Evolutionary conservation across 2,888 invertebrate species (phyloP).

Genomic region (Lissocephala sabroskyi): DNA sequence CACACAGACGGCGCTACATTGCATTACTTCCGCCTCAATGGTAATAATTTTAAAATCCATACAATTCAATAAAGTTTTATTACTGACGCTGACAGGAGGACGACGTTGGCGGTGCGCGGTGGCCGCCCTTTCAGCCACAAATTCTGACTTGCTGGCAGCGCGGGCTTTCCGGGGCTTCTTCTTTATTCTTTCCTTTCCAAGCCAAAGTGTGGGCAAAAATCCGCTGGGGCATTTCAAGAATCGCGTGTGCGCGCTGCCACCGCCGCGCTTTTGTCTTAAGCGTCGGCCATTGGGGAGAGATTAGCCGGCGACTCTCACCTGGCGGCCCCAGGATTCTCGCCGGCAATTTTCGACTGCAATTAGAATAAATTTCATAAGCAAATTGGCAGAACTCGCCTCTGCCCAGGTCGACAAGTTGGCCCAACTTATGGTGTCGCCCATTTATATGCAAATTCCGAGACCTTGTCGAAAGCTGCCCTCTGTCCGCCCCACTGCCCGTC

Average conservation of each 20-base stretch:
- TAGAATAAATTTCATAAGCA: slow-evolving; percentile 61
- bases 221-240: no score
- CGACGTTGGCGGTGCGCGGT: no score
- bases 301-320: background rate
- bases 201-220: no score
- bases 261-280: no score
- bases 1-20: slow-evolving; percentile 28
- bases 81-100: slow-evolving; percentile 53
- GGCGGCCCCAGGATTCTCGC: no score
- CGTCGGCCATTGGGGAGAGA: background rate
- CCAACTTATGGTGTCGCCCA: slow-evolving; percentile 68
- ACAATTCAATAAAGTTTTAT: slow-evolving; percentile 72
- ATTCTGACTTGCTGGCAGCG: background rate
- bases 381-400: slow-evolving; percentile 30
- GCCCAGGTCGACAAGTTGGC: no score
- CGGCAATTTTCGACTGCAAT: slow-evolving; percentile 56
- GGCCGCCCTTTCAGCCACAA: no score
- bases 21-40: slow-evolving; percentile 67
- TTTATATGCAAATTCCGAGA: slow-evolving; percentile 66
- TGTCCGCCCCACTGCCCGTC: slow-evolving; percentile 2
- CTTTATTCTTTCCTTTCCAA: no score
- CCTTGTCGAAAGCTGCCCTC: slow-evolving; percentile 45
- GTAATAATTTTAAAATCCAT: slow-evolving; percentile 71
- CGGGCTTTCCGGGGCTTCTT: no score
- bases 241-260: background rate